These are phyloP conservation scores for Prolemur simus DNA, from an alignment of 2,113 vertebrate species.

Conservation along the genomic window DNA sequence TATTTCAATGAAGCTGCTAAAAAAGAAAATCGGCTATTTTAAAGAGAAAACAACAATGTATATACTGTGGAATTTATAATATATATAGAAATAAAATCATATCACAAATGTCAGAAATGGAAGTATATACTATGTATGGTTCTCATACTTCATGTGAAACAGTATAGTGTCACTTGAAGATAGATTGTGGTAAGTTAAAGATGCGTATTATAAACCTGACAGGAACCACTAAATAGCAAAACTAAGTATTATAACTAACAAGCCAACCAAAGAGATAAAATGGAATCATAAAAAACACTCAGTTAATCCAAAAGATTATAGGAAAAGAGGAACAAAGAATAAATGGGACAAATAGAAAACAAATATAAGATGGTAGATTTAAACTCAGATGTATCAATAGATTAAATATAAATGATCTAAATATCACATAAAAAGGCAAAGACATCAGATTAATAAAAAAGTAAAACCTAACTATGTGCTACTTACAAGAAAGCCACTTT, in stretches of 20 bases:
- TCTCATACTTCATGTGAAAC: background rate
- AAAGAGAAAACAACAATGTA: background rate
- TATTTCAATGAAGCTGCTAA: background rate
- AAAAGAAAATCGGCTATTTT: background rate
- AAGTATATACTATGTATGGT: background rate
- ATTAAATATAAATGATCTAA: background rate
- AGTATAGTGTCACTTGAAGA: background rate
- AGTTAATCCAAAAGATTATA: background rate
- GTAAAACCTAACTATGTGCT: background rate
- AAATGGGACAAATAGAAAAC: background rate
- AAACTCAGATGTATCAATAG: background rate
- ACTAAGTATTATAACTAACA: background rate
- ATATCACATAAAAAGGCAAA: background rate
- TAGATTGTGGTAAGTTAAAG: background rate
- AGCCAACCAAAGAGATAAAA: background rate
- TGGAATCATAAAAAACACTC: background rate
- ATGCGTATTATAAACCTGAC: background rate
- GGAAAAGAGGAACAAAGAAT: background rate
- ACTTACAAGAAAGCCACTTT: background rate
- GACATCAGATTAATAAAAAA: background rate
- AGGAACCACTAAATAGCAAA: background rate
- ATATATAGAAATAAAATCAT: background rate
- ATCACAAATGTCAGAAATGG: background rate
- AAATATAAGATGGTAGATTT: background rate
- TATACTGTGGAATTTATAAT: background rate